Percentiles rank a stretch among this genome's conserved stretches.
These are phyloP conservation scores for Saccopteryx bilineata DNA, from an alignment of 2,113 vertebrate species.

Conservation along the genomic window DNA sequence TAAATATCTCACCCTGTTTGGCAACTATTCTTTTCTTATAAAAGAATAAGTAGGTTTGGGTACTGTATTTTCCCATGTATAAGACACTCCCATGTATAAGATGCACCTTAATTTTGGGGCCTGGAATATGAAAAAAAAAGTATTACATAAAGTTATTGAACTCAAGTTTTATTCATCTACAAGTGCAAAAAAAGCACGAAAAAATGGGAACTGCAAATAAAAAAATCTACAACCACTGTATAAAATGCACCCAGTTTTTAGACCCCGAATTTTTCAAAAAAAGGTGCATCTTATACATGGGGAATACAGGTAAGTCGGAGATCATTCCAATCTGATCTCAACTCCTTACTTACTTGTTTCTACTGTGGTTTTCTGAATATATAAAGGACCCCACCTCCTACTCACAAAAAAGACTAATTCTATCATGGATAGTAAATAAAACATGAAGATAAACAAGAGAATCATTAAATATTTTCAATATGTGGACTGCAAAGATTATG, in stretches of 20 bases:
- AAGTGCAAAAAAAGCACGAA: no score
- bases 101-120: no score
- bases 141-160: no score
- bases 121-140: no score
- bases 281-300: no score
- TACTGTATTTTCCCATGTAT: no score
- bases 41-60: not conserved
- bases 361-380: conserved; percentile 31
- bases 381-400: not conserved
- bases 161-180: no score
- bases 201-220: no score
- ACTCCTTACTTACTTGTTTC: not conserved
- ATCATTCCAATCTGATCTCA: not conserved
- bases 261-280: no score
- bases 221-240: no score
- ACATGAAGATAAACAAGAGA: not conserved
- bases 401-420: not conserved
- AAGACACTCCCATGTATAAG: no score
- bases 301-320: not conserved
- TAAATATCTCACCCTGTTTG: not conserved
- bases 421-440: conserved; percentile 13
- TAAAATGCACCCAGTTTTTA: no score
- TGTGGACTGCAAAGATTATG: not conserved
- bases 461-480: conserved; percentile 45
- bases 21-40: conserved; percentile 32